Conservation (phyloP, 2,888 invertebrate genomes). For the Agrochola lychnidis region DNA sequence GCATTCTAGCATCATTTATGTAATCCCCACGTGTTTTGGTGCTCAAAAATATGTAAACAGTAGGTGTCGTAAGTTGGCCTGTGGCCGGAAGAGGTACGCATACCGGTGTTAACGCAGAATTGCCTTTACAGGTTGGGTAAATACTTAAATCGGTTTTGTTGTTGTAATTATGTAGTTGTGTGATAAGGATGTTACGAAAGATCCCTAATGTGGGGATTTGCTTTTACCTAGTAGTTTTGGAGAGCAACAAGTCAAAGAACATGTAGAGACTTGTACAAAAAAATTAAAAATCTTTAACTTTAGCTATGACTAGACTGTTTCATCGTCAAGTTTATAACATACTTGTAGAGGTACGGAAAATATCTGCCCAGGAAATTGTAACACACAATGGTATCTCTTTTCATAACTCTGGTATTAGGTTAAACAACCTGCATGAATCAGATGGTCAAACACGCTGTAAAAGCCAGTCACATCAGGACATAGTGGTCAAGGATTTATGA, state of each 20-base stretch:
- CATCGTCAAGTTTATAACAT: not conserved
- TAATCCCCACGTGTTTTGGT: conserved; percentile 67
- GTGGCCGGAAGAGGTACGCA: conserved; percentile 77
- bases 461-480: conserved; percentile 52
- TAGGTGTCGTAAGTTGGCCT: conserved; percentile 62
- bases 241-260: not conserved
- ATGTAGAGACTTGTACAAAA: not conserved
- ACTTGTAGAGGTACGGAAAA: conserved; percentile 15
- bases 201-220: not conserved
- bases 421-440: conserved; percentile 68
- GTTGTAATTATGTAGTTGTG: conserved; percentile 4
- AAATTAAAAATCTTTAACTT: not conserved
- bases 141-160: conserved; percentile 9
- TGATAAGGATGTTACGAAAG: not conserved
- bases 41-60: conserved; percentile 69
- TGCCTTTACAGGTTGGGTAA: conserved; percentile 47
- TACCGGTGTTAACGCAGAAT: conserved; percentile 73
- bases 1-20: conserved; percentile 65
- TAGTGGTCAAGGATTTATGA: conserved; percentile 59
- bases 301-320: not conserved
- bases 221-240: not conserved
- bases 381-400: conserved; percentile 35
- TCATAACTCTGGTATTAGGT: conserved; percentile 22
- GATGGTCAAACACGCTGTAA: conserved; percentile 46
- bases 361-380: conserved; percentile 40